Conservation (phyloP, 2,888 invertebrate genomes). For the Beris chalybata region DNA sequence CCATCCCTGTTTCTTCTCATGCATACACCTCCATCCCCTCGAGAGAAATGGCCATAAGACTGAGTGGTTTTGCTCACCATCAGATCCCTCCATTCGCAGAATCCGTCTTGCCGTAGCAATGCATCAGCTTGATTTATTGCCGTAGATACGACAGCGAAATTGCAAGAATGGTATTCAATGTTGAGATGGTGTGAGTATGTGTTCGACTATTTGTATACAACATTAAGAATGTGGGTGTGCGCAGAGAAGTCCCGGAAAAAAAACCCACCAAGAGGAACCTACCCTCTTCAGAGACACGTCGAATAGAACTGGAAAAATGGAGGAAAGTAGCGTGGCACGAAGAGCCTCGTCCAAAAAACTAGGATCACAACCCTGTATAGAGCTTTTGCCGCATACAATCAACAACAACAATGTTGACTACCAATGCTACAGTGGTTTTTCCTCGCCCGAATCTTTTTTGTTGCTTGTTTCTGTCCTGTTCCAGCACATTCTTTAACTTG, state of each 20-base stretch:
- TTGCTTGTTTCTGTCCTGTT: slow-evolving; percentile 35
- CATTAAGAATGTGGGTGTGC: slow-evolving; percentile 6
- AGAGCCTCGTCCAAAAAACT: slow-evolving; percentile 24
- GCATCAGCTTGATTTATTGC: slow-evolving; percentile 43
- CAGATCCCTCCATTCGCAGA: slow-evolving; percentile 37
- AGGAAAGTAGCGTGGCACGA: slow-evolving; percentile 33
- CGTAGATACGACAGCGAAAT: slow-evolving; percentile 42
- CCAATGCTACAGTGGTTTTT: slow-evolving; percentile 30
- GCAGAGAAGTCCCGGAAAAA: slow-evolving; percentile 1
- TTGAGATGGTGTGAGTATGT: slow-evolving; percentile 15
- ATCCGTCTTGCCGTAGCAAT: slow-evolving; percentile 43
- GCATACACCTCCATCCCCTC: too few relatives aligned
- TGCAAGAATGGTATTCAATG: slow-evolving; percentile 42
- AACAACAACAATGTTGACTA: slow-evolving; percentile 31
- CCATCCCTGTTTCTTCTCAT: too few relatives aligned
- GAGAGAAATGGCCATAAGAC: too few relatives aligned
- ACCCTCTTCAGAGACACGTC: slow-evolving; percentile 32
- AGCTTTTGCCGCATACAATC: slow-evolving; percentile 37
- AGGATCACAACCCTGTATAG: slow-evolving; percentile 31
- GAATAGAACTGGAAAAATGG: slow-evolving; percentile 7
- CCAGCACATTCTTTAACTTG: slow-evolving; percentile 39
- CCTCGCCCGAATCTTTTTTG: slow-evolving; percentile 30
- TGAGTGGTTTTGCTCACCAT: too few relatives aligned
- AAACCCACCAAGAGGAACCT: slow-evolving; percentile 26
- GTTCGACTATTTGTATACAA: slow-evolving; percentile 24